These are phyloP conservation scores for Eupithecia centaureata DNA, from an alignment of 2,888 invertebrate species.

Conservation along the genomic window DNA sequence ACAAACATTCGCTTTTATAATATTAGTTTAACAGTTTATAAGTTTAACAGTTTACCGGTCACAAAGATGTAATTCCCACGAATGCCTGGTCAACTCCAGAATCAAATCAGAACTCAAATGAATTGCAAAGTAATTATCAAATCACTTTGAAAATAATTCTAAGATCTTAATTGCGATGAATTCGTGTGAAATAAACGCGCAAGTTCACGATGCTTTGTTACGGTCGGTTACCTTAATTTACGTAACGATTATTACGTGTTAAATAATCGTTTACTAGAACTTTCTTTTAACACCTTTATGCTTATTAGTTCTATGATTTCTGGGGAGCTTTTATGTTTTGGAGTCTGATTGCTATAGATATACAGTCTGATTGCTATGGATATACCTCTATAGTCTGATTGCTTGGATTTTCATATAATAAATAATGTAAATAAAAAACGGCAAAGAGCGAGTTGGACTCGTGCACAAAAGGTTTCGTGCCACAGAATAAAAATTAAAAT, in stretches of 20 bases:
- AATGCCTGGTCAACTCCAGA: too few relatives aligned
- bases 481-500: too few relatives aligned
- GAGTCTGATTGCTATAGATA: neutral
- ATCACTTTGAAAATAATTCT: conserved; percentile 16
- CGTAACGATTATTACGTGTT: conserved; percentile 37
- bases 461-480: too few relatives aligned
- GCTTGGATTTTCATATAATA: neutral
- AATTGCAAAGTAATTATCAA: neutral
- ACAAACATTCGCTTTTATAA: too few relatives aligned
- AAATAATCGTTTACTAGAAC: conserved; percentile 29
- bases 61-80: too few relatives aligned
- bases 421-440: too few relatives aligned
- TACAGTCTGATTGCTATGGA: neutral
- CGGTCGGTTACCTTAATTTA: conserved; percentile 28
- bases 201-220: conserved; percentile 36
- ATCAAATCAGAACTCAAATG: neutral
- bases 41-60: too few relatives aligned
- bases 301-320: neutral
- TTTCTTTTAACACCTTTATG: conserved; percentile 26
- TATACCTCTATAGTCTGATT: neutral
- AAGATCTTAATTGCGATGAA: conserved; percentile 21
- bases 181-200: conserved; percentile 32
- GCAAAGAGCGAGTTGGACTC: too few relatives aligned
- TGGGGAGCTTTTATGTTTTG: neutral
- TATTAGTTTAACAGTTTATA: too few relatives aligned